phyloP scores from a whole-genome alignment of 23 tunicate genomes.

The Trididemnum miniatum region DNA sequence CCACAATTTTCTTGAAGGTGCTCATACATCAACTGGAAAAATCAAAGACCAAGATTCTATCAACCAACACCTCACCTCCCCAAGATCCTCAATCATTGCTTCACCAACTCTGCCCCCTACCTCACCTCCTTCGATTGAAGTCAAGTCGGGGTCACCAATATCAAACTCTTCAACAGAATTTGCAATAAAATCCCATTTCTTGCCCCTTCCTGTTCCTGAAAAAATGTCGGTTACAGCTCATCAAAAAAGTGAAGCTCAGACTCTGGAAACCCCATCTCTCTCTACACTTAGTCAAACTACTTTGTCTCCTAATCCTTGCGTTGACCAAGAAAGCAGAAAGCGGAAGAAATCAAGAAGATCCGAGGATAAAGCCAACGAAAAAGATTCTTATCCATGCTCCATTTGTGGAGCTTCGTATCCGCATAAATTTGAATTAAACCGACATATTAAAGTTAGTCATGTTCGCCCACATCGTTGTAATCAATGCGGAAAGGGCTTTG shows the following conservation, averaged over 20 bases:
- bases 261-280: background rate
- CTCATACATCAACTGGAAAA: background rate
- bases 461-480: slow-evolving; percentile 87
- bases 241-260: background rate
- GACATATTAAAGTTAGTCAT: slow-evolving; percentile 96
- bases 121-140: background rate
- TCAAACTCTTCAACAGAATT: background rate
- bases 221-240: background rate
- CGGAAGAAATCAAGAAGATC: slow-evolving; percentile 18
- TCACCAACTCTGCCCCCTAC: background rate
- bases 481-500: slow-evolving; percentile 92
- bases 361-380: background rate
- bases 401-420: slow-evolving; percentile 84
- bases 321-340: background rate
- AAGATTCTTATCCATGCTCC: slow-evolving; percentile 55
- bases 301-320: background rate
- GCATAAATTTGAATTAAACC: slow-evolving; percentile 89
- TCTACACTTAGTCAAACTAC: background rate
- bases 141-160: background rate
- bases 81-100: background rate
- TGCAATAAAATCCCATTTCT: background rate
- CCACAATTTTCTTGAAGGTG: background rate
- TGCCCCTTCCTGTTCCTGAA: background rate
- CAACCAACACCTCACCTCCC: background rate
- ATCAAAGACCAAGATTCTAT: background rate